Conservation (phyloP, 2,797 vertebrate genomes). For the Oophaga sylvatica region DNA sequence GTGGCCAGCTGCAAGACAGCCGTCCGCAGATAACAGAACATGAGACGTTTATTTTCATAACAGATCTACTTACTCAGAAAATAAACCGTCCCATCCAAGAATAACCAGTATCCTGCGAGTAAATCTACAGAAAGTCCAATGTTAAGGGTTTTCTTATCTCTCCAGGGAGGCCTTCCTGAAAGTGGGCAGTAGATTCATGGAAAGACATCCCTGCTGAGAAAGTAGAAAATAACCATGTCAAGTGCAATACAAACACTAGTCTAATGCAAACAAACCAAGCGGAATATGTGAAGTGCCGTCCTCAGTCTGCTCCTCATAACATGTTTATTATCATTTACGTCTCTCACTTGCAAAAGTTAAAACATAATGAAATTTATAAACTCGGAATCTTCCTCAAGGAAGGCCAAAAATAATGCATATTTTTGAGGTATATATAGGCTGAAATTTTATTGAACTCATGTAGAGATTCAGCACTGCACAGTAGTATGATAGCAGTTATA, state of each 20-base stretch:
- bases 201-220: conserved; percentile 5
- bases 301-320: not conserved
- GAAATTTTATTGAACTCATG: not conserved
- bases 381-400: not conserved
- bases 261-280: not conserved
- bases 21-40: conserved; percentile 11
- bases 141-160: not conserved
- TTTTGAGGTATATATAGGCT: not conserved
- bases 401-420: not conserved
- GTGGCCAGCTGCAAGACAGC: conserved; percentile 20
- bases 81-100: conserved; percentile 39
- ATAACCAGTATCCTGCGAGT: conserved; percentile 9
- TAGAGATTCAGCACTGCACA: not conserved
- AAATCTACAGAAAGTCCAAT: conserved; percentile 8
- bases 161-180: not conserved
- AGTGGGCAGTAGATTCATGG: not conserved
- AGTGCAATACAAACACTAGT: not conserved
- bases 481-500: not conserved
- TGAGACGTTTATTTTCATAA: conserved; percentile 42
- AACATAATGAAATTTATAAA: not conserved
- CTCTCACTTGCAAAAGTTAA: not conserved
- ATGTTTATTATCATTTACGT: not conserved
- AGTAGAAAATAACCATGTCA: conserved; percentile 13
- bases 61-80: conserved; percentile 51
- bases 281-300: not conserved